These are phyloP conservation scores for Dryomyza anilis DNA, from an alignment of 2,888 invertebrate species.

Conservation along the genomic window DNA sequence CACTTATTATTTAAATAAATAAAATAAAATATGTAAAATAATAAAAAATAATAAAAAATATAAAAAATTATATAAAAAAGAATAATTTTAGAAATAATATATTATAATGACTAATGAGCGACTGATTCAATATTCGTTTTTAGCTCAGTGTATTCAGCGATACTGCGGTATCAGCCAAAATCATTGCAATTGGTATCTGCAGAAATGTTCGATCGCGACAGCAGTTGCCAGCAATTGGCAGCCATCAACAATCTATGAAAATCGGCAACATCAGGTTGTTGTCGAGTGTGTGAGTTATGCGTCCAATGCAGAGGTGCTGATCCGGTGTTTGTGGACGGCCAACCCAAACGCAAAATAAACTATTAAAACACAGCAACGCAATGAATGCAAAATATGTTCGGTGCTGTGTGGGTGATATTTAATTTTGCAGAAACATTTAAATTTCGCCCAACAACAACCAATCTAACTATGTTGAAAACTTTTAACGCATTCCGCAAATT, in stretches of 20 bases:
- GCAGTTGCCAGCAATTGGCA: neutral
- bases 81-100: too few relatives aligned
- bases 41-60: too few relatives aligned
- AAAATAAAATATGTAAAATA: too few relatives aligned
- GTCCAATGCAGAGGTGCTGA: too few relatives aligned
- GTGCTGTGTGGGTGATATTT: too few relatives aligned
- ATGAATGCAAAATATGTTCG: neutral
- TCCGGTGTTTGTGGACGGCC: neutral
- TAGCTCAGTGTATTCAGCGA: neutral
- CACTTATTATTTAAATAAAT: too few relatives aligned
- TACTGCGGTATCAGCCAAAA: neutral
- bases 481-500: too few relatives aligned
- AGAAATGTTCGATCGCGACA: neutral
- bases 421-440: too few relatives aligned
- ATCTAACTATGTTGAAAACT: too few relatives aligned
- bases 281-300: too few relatives aligned
- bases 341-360: neutral
- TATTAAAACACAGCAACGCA: neutral
- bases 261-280: neutral
- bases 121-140: neutral
- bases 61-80: too few relatives aligned
- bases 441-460: too few relatives aligned
- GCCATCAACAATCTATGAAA: neutral
- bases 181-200: neutral
- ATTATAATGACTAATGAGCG: neutral